phyloP scores from a whole-genome alignment of 2,888 invertebrate species.

The Conus canariensis region DNA sequence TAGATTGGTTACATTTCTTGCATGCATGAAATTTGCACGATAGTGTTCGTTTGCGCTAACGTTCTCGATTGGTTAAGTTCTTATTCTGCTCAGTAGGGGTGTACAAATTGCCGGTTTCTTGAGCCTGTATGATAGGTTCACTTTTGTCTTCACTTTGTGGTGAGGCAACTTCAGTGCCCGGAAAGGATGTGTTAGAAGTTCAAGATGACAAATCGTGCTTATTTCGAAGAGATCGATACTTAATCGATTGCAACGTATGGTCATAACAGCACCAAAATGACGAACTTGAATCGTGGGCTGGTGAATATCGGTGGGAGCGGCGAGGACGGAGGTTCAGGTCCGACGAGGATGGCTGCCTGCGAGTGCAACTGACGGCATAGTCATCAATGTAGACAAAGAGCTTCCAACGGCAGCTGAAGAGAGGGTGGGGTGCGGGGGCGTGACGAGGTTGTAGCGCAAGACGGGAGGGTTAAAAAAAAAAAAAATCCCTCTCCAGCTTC shows the following conservation, averaged over 20 bases:
- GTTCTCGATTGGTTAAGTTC: conserved; percentile 7
- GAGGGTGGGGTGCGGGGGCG: conserved; percentile 18
- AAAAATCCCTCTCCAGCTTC: not conserved
- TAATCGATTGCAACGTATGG: not conserved
- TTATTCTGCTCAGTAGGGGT: not conserved
- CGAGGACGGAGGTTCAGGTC: not conserved
- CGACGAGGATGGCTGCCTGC: too few species aligned
- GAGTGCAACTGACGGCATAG: too few species aligned
- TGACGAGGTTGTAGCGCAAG: not conserved
- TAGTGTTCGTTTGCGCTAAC: not conserved
- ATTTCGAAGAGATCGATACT: not conserved
- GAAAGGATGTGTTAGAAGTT: not conserved
- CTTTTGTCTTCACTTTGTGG: not conserved
- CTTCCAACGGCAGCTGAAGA: not conserved
- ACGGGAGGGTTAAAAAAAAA: not conserved
- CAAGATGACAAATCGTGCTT: not conserved
- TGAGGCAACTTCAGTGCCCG: not conserved
- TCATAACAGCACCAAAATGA: not conserved
- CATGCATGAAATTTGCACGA: too few species aligned
- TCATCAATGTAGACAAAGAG: conserved; percentile 9
- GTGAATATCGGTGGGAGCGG: not conserved
- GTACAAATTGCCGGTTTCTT: not conserved
- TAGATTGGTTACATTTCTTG: too few species aligned
- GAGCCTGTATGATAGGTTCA: not conserved
- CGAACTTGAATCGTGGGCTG: not conserved